Evolutionary conservation across 2,888 invertebrate genomes (phyloP), one percentile per base, ranked within the genome.

Genomic region (Ormyrus rosae): DNA sequence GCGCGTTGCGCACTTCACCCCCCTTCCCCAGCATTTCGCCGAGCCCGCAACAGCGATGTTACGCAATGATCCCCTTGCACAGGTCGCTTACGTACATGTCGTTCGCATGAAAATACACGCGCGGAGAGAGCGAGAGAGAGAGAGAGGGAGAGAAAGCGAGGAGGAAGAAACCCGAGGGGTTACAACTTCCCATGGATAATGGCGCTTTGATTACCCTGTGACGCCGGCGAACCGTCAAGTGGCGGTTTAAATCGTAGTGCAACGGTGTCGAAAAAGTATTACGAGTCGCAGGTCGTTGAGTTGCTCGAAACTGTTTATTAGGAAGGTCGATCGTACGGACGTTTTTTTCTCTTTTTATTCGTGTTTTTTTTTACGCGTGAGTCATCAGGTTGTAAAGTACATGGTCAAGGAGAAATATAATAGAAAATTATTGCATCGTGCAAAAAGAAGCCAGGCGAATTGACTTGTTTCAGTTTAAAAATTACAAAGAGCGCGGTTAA

Each of bases 141-240:
- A 19, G 11, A 60, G 13, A 50, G 13, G 56, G 45, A 53, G 81
- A 19, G 19, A 19, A 19, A 19, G 19, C 19, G 19, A 19, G 72
- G 71, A 69, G 63, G 81, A 78, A 78, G 77, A 67, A 81, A 81
- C 65, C 55, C 77, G 82, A 85, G 85, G 88, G 87, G 88, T 86
- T 87, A 88, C 87, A 86, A 89, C 89, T 90, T 90, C 89, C 89
- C 89, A 89, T 89, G 89, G 89, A 89, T 90, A 90, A 90, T 89
- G 87, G 89, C 86, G 88, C 89, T 90, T 90, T 90, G 89, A 90
- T 90, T 90, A 89, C 89, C 86, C 87, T 55, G 88, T 88, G 88
- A 88, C 88, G 88, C 86, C 87, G 86, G 86, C 86, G 86, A 87
- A 85, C 86, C 86, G 87, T 89, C 88, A 88, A 89, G 88, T 89